These are phyloP conservation scores for Himalopsyche phryganea DNA, from an alignment of 1,140 invertebrate genomes.

Conservation along the genomic window DNA sequence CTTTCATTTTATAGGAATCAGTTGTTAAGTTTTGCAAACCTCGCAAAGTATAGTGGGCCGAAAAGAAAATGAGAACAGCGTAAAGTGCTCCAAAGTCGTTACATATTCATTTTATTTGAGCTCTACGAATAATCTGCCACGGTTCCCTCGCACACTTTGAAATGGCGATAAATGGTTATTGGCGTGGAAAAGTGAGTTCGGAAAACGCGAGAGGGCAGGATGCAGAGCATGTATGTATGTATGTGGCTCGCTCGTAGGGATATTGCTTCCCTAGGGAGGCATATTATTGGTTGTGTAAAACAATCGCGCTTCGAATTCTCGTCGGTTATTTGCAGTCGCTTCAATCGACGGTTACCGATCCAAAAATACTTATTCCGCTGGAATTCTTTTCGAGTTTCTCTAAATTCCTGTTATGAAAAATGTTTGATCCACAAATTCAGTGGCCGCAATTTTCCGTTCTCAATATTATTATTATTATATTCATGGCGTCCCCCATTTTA, in stretches of 20 bases:
- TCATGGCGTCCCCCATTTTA: too few relatives aligned
- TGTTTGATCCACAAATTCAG: conserved; percentile 13
- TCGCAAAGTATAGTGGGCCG: too few relatives aligned
- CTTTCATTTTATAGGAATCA: too few relatives aligned
- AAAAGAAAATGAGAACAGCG: not conserved
- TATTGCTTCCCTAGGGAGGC: conserved; percentile 22
- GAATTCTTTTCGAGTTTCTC: conserved; percentile 13
- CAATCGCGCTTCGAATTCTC: conserved; percentile 25
- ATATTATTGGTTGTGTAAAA: conserved; percentile 35
- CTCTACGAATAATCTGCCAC: conserved; percentile 21
- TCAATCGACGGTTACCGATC: conserved; percentile 1
- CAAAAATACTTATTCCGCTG: not conserved
- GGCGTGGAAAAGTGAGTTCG: conserved; percentile 10
- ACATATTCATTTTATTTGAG: not conserved
- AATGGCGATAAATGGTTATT: conserved; percentile 31
- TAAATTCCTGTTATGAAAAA: conserved; percentile 15
- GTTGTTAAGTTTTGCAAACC: too few relatives aligned
- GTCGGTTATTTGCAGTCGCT: conserved; percentile 21
- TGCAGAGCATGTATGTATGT: too few relatives aligned
- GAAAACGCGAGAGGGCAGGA: conserved; percentile 5
- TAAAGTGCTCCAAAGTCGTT: not conserved
- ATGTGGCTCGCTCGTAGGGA: conserved; percentile 1
- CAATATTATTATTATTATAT: not conserved
- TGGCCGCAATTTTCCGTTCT: conserved; percentile 12
- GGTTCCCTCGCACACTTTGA: conserved; percentile 5